phyloP scores from a whole-genome alignment of 53 echinoderm and acorn worm genomes.

The Zoroaster sp. region DNA sequence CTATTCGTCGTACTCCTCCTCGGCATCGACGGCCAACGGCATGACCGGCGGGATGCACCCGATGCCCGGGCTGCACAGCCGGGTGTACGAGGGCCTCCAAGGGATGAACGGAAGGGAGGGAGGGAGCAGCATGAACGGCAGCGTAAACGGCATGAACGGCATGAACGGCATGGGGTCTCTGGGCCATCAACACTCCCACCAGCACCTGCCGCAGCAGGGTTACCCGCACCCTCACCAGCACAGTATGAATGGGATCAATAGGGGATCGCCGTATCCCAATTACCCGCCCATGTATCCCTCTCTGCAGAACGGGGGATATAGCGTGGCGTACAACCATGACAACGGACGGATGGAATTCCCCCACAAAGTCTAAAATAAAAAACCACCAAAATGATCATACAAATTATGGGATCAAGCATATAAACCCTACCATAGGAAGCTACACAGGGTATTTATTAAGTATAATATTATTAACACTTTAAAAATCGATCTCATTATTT shows the following conservation, averaged over 20 bases:
- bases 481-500: background rate
- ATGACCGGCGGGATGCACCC: constrained; percentile 78
- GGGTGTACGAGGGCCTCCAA: constrained; percentile 36
- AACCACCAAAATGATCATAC: background rate
- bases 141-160: constrained; percentile 17
- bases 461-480: background rate
- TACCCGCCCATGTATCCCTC: constrained; percentile 59
- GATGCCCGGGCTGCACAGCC: constrained; percentile 21
- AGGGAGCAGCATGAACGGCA: constrained; percentile 23
- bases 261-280: constrained; percentile 56
- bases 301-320: constrained; percentile 87
- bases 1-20: constrained; percentile 88
- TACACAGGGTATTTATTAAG: constrained; percentile 49
- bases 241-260: constrained; percentile 46
- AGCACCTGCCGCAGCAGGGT: constrained; percentile 13
- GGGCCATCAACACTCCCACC: constrained; percentile 25
- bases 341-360: constrained; percentile 90
- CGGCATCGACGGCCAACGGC: constrained; percentile 66
- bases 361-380: constrained; percentile 68
- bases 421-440: background rate
- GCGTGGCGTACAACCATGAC: constrained; percentile 88
- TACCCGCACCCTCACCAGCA: constrained; percentile 39
- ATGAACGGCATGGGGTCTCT: constrained; percentile 29
- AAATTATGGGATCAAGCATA: constrained; percentile 44
- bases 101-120: constrained; percentile 27